Conservation (phyloP, 1,140 invertebrate genomes). For the Sycobia sp. region DNA sequence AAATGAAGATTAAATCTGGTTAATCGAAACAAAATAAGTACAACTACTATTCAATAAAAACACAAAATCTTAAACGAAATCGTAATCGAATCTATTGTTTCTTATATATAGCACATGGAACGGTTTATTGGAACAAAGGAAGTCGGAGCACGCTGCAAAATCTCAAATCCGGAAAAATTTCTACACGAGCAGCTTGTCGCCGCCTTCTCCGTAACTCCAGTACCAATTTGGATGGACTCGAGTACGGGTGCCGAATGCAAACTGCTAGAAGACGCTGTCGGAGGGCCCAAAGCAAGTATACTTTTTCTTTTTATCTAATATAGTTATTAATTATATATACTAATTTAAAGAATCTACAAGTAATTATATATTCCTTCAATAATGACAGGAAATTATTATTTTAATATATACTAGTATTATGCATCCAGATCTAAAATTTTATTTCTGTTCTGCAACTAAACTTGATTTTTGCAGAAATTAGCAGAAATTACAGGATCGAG, state of each 20-base stretch:
- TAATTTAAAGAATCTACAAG: background rate
- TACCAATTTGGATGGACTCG: constrained; percentile 97
- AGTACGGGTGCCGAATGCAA: constrained; percentile 83
- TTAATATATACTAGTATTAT: too few species aligned
- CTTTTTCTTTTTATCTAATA: background rate
- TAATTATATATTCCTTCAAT: too few species aligned
- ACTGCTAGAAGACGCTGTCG: constrained; percentile 78
- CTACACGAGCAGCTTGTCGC: constrained; percentile 82
- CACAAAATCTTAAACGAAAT: too few species aligned
- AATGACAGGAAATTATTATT: too few species aligned
- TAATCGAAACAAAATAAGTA: too few species aligned
- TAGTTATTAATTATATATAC: too few species aligned
- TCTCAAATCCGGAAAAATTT: constrained; percentile 76
- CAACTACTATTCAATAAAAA: too few species aligned
- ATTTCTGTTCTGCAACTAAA: too few species aligned
- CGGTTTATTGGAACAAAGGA: constrained; percentile 89
- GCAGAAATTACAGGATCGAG: constrained; percentile 88
- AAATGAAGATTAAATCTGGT: too few species aligned
- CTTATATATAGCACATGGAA: constrained; percentile 87
- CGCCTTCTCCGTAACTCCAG: constrained; percentile 77
- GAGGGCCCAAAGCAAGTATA: constrained; percentile 72
- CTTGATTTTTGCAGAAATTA: constrained; percentile 70
- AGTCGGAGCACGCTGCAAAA: constrained; percentile 69
- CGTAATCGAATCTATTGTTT: too few species aligned
- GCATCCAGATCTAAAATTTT: too few species aligned